Evolutionary conservation across 2,797 vertebrate species (phyloP), one percentile per base, ranked within the genome.

Genomic region (Halcyon smyrnensis): DNA sequence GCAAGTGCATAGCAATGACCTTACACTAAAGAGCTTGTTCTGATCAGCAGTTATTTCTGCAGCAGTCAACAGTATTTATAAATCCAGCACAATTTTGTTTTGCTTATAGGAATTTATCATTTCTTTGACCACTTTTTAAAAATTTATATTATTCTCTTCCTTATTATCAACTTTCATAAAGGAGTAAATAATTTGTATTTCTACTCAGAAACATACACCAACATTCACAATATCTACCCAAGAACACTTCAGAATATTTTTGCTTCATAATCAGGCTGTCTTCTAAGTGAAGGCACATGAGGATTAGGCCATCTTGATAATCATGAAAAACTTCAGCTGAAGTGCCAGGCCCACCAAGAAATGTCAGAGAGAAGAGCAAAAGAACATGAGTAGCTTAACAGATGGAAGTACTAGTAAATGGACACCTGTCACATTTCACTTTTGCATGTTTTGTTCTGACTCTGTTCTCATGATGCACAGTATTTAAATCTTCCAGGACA

Each of bases 1-100:
- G 10, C 74, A 96, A 94, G 28, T 8, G 18, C 37, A 41, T 39
- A 92, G 37, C 8, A 32, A 11, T 94, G 84, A 95, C 90, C 50
- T 95, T 87, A 51, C 15, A 50, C 17, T 59, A 73, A 85, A 94
- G 59, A 36, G 36, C 21, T 80, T 41, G 56, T 65, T 67, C 86
- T 56, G 34, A 74, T 56, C 57, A 94, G 76, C 45, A 94, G 62
- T 84, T 62, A 80, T 56, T 94, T 95, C 76, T 95, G 76, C 74
- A 91, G 13, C 57, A 70, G n/a, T 77, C 76, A 94, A 69, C 25
- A 67, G 27, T 91, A 89, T 95, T 95, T 91, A 84, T 77, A 67
- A 75, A 46, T 53, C 8, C 59, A 75, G 10, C n/a, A 28, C 3
- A 6, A 62, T n/a, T 34, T 1, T 34, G 6, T 41, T 69, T 94